phyloP scores from a whole-genome alignment of 2,888 invertebrate species.

The Hydropsyche betteni region DNA sequence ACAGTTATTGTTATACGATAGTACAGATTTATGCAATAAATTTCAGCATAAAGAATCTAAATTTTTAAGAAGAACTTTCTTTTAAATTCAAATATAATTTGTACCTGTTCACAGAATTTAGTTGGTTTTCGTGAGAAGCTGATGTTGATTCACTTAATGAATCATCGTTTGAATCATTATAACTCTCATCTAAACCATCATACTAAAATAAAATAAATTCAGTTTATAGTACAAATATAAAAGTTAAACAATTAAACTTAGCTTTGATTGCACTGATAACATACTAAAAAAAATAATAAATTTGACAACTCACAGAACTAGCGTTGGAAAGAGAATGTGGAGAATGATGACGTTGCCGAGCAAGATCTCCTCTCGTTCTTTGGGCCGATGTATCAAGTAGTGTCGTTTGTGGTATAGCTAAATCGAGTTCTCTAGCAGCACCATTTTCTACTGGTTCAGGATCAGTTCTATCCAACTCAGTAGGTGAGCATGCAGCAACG shows the following conservation, averaged over 20 bases:
- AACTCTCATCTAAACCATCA: constrained; percentile 80
- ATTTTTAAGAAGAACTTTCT: not conserved
- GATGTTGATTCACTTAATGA: constrained; percentile 68
- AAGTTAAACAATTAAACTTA: not conserved
- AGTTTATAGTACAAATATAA: not conserved
- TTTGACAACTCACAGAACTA: constrained; percentile 66
- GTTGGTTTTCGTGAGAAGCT: constrained; percentile 58
- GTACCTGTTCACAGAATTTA: constrained; percentile 49
- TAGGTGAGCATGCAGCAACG: constrained; percentile 52
- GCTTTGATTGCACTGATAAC: too few relatives aligned
- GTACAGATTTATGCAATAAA: not conserved
- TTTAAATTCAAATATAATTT: not conserved
- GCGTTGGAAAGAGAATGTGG: constrained; percentile 65
- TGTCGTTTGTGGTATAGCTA: constrained; percentile 86
- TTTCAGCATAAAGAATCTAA: not conserved
- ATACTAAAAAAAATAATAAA: not conserved
- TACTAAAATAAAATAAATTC: constrained; percentile 64
- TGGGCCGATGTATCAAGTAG: constrained; percentile 88
- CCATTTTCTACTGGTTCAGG: constrained; percentile 48
- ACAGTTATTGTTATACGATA: not conserved
- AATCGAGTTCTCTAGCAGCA: constrained; percentile 77
- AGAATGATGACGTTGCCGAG: constrained; percentile 67
- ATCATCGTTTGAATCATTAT: constrained; percentile 68
- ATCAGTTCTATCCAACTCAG: constrained; percentile 46
- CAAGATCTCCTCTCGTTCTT: constrained; percentile 79